Base-by-base conservation (phyloP, 2,888 invertebrate genomes). In the Coenonympha glycerion region DNA sequence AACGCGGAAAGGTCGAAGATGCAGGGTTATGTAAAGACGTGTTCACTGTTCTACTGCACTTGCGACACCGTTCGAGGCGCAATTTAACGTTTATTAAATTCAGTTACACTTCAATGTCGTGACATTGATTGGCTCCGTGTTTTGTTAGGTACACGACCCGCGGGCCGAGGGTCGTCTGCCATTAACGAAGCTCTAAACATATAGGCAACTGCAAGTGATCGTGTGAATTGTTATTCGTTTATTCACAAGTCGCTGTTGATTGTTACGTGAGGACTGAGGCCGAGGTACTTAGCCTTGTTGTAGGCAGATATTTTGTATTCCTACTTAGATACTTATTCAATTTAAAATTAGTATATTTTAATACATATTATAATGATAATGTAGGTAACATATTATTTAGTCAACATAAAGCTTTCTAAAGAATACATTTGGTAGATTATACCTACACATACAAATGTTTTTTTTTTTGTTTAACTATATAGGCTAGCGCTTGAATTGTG, bases 61-160 rank as follows among this genome's bases (percentile, higher is more conserved):
- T 73, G 63, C 71, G 66, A 68, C 68, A 75, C 49, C n/a, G n/a
- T n/a, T 52, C 61, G 60, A 60, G 62, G 58, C 58, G 63, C 57
- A 67, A 69, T 69, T 71, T 69, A 71, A 64, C 64, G 66, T 71
- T 69, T 71, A 59, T 70, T 69, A 62, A 63, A 68, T 62, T 57
- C 60, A 47, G 52, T 53, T 62, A 68, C 66, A 62, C 65, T 61
- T 72, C 85, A 85, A 83, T 79, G 83, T 84, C 84, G 79, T 57
- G 82, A 80, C 78, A 83, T 66, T 80, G 74, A 68, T 68, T 55
- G 55, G 15, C 49, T 45, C 31, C 53, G 52, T 45, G 33, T 33
- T 50, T 44, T 41, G 37, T 36, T 62, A 64, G 73, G 71, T 73
- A 71, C 68, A 72, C 65, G 78, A 76, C 78, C 76, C 63, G 68